phyloP scores from a whole-genome alignment of 1,140 invertebrate genomes.

The Drosophila subobscura region DNA sequence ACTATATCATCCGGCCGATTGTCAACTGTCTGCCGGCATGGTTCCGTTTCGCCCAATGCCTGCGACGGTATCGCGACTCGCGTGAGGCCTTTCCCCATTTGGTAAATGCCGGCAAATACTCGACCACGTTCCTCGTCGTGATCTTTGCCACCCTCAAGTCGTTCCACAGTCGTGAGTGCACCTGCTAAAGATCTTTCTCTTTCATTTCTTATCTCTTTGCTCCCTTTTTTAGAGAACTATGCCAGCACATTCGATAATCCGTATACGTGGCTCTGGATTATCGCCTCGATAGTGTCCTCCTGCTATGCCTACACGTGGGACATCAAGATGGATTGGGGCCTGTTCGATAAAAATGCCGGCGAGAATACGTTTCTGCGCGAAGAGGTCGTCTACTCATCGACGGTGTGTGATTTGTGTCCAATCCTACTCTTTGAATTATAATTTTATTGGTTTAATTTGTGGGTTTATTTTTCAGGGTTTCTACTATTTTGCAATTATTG shows the following conservation, averaged over 20 bases:
- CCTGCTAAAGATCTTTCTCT: background rate
- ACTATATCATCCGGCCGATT: conserved; percentile 88
- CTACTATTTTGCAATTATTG: conserved; percentile 98
- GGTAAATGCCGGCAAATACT: conserved; percentile 99
- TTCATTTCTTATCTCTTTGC: conserved; percentile 1
- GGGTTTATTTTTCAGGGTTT: conserved; percentile 87
- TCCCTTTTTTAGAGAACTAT: conserved; percentile 85
- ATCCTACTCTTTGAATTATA: background rate
- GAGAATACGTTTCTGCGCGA: conserved; percentile 92
- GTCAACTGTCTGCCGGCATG: conserved; percentile 97
- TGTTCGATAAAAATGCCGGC: conserved; percentile 94
- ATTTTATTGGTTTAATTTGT: background rate
- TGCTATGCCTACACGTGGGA: conserved; percentile 97
- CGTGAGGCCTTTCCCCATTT: conserved; percentile 97
- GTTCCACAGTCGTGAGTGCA: conserved; percentile 86
- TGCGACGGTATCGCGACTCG: conserved; percentile 95
- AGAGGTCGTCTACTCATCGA: conserved; percentile 91
- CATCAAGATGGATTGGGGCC: conserved; percentile 99
- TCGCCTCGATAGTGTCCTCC: conserved; percentile 90
- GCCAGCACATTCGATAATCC: conserved; percentile 88
- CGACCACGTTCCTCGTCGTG: conserved; percentile 98
- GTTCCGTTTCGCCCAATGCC: conserved; percentile 98
- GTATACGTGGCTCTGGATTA: conserved; percentile 92
- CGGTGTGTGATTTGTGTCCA: conserved; percentile 83
- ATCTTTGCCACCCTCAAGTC: conserved; percentile 91